Percentiles rank a stretch among this genome's conserved stretches.
Evolutionary conservation across 1,140 invertebrate species (phyloP).

Genomic region (Phortica variegata): DNA sequence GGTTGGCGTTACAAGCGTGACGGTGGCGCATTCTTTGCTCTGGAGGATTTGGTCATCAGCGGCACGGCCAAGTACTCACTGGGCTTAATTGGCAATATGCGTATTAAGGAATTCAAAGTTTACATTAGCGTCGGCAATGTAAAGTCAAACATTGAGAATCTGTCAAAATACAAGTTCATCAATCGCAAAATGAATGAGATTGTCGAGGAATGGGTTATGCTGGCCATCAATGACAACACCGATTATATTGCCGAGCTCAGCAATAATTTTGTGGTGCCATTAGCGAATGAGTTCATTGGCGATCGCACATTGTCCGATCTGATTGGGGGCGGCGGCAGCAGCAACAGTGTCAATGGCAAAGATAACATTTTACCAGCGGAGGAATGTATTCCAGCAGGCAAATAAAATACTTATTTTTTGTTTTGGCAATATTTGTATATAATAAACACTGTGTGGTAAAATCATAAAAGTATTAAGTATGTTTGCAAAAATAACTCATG

Average conservation of each 20-base stretch:
- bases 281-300: conserved; percentile 7
- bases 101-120: conserved; percentile 29
- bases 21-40: conserved; percentile 39
- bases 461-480: no score
- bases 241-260: conserved; percentile 29
- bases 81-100: conserved; percentile 16
- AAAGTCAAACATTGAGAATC: conserved; percentile 41
- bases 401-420: no score
- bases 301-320: conserved; percentile 28
- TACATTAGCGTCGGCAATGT: conserved; percentile 35
- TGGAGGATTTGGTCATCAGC: conserved; percentile 31
- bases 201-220: conserved; percentile 42
- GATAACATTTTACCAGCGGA: no score
- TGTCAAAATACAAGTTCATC: conserved; percentile 39
- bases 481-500: no score
- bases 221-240: conserved; percentile 48
- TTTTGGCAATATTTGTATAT: no score
- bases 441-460: no score
- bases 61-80: conserved; percentile 33
- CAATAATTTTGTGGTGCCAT: conserved; percentile 26
- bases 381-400: no score
- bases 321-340: conserved; percentile 34
- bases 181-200: conserved; percentile 47
- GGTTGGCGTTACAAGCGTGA: conserved; percentile 25
- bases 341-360: conserved; percentile 20